These are phyloP conservation scores for Leucoma salicis DNA, from an alignment of 2,888 invertebrate genomes.

Conservation along the genomic window DNA sequence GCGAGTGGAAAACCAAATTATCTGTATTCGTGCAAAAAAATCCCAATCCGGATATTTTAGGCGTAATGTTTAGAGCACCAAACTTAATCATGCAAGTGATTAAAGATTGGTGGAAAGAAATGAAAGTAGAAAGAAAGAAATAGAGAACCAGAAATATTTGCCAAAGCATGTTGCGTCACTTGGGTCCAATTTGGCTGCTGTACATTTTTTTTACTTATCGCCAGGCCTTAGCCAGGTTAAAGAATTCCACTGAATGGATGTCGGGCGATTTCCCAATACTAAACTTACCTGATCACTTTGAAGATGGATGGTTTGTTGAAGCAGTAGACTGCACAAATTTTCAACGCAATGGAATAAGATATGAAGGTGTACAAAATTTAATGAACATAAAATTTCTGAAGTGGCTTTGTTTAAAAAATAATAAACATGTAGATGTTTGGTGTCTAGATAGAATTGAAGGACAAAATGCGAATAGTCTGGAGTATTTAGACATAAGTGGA, in stretches of 20 bases:
- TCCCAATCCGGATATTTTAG: constrained; percentile 61
- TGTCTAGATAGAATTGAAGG: constrained; percentile 87
- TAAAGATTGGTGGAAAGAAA: constrained; percentile 80
- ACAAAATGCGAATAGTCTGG: constrained; percentile 82
- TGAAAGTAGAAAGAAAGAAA: constrained; percentile 72
- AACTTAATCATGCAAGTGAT: constrained; percentile 73
- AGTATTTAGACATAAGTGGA: constrained; percentile 92
- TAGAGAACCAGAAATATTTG: constrained; percentile 83
- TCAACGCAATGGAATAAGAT: constrained; percentile 82
- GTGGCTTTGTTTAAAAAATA: constrained; percentile 89
- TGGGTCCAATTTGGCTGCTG: constrained; percentile 92
- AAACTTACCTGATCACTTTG: constrained; percentile 83
- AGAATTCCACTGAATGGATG: constrained; percentile 78
- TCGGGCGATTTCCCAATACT: constrained; percentile 73
- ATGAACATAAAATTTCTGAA: constrained; percentile 85
- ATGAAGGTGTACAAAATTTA: constrained; percentile 92
- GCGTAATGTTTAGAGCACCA: constrained; percentile 76
- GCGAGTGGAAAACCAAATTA: constrained; percentile 82
- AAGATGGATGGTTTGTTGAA: constrained; percentile 85
- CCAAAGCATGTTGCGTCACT: constrained; percentile 82
- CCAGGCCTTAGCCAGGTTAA: constrained; percentile 86
- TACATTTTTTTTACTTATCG: constrained; percentile 91
- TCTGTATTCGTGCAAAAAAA: constrained; percentile 76
- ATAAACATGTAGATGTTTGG: constrained; percentile 92
- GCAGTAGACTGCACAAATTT: constrained; percentile 91